Evolutionary conservation across 2,797 vertebrate genomes (phyloP).

Genomic region (Florisuga fusca): DNA sequence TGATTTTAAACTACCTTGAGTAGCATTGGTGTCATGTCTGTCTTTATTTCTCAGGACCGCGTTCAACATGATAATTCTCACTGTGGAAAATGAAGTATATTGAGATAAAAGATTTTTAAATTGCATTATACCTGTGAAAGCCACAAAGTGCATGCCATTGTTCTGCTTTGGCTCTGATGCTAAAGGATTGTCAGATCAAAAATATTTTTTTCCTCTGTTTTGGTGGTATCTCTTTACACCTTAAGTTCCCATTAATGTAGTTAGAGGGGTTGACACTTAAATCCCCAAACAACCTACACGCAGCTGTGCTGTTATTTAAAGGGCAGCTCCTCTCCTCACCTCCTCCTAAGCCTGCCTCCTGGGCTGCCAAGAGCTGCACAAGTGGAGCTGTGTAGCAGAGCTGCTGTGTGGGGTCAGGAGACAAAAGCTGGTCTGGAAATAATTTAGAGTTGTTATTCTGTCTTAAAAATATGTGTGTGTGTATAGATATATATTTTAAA

Average conservation of each 20-base stretch:
- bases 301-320: conserved; percentile 11
- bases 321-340: background rate
- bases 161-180: background rate
- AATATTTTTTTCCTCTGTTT: background rate
- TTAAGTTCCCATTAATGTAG: background rate
- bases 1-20: background rate
- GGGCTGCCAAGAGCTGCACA: background rate
- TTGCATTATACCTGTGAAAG: background rate
- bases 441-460: background rate
- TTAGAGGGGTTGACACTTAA: background rate
- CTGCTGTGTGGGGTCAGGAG: background rate
- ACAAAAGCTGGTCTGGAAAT: background rate
- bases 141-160: background rate
- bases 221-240: background rate
- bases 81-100: background rate
- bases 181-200: background rate
- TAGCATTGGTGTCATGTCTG: background rate
- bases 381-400: rapidly evolving
- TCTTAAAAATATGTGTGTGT: background rate
- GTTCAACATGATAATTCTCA: background rate
- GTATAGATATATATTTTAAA: no score
- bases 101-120: background rate
- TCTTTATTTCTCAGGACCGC: background rate
- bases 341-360: background rate
- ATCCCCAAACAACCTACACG: background rate